A percentile compares a stretch with the other conserved stretches of the same genome.
phyloP scores from a whole-genome alignment of 2,797 vertebrate species.

The Hippocampus kuda region DNA sequence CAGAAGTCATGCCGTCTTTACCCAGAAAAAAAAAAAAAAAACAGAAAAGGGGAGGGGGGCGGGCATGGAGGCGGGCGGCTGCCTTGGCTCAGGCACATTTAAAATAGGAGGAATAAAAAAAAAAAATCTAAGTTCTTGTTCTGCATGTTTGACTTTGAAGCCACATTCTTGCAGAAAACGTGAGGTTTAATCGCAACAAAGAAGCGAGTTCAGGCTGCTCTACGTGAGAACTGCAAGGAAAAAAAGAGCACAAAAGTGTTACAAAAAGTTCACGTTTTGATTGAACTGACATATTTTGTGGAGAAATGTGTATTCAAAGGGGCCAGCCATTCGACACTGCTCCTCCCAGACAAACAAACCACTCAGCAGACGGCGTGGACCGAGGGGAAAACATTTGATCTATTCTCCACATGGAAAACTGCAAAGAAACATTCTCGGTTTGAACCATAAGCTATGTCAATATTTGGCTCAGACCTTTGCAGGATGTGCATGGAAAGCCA shows the following conservation, averaged over 20 bases:
- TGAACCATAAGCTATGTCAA: conserved; percentile 56
- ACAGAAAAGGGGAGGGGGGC: conserved; percentile 44
- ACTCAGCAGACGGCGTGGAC: conserved; percentile 27
- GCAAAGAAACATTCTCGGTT: conserved; percentile 33
- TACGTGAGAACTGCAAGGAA: conserved; percentile 8
- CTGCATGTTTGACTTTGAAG: conserved; percentile 41
- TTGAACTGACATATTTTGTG: background rate
- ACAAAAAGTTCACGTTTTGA: background rate
- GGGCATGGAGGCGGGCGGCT: conserved; percentile 51
- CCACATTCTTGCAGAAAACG: conserved; percentile 36
- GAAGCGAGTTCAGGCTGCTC: conserved; percentile 10
- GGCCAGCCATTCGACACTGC: conserved; percentile 6
- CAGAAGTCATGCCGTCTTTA: conserved; percentile 76
- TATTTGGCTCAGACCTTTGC: conserved; percentile 45
- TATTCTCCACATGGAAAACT: conserved; percentile 26
- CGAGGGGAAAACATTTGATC: conserved; percentile 35
- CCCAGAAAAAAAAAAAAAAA: conserved; percentile 58
- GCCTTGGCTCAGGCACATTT: conserved; percentile 45
- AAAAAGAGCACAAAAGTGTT: background rate
- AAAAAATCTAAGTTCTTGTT: conserved; percentile 30
- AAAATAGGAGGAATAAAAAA: conserved; percentile 27
- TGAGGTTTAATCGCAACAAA: conserved; percentile 24
- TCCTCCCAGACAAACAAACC: conserved; percentile 32
- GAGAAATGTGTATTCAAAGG: conserved; percentile 1
- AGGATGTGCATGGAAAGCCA: conserved; percentile 40